Percentiles rank a stretch among this genome's conserved stretches.
These are phyloP conservation scores for Sebastolobus altivelis DNA, from an alignment of 2,797 vertebrate species.

Conservation along the genomic window DNA sequence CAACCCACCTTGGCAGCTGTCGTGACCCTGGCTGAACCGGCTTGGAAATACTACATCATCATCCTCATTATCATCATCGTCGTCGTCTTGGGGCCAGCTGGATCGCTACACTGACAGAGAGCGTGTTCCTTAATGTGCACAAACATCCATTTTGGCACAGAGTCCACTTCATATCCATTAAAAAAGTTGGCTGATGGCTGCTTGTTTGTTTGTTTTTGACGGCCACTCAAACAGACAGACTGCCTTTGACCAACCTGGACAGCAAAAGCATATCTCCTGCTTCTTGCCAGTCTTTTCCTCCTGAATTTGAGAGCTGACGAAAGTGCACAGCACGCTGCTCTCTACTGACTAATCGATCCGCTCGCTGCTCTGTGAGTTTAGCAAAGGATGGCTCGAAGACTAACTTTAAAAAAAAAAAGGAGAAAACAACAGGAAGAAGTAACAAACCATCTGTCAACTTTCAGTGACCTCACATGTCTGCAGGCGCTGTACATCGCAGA, in stretches of 20 bases:
- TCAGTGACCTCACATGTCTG: constrained; percentile 31
- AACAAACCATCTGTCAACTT: constrained; percentile 28
- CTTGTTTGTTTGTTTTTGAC: background rate
- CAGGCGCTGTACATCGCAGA: constrained; percentile 7
- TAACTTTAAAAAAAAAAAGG: background rate
- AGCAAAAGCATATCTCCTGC: constrained; percentile 15
- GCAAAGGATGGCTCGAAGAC: constrained; percentile 42
- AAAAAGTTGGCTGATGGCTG: background rate
- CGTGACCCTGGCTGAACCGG: constrained; percentile 83
- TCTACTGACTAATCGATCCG: constrained; percentile 42
- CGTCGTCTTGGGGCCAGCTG: background rate
- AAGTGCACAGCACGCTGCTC: constrained; percentile 12
- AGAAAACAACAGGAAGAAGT: constrained; percentile 23
- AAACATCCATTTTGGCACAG: constrained; percentile 24
- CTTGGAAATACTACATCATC: background rate
- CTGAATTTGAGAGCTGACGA: constrained; percentile 30
- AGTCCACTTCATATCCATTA: constrained; percentile 10
- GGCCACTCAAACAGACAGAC: background rate
- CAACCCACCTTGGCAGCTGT: constrained; percentile 93
- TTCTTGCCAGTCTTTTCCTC: constrained; percentile 23
- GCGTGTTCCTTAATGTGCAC: constrained; percentile 11
- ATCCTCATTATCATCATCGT: background rate
- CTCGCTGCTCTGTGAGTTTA: constrained; percentile 66
- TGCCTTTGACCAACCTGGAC: background rate
- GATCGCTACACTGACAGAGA: constrained; percentile 18